phyloP scores from a whole-genome alignment of 2,797 vertebrate genomes.

The Enteromius viviparus region DNA sequence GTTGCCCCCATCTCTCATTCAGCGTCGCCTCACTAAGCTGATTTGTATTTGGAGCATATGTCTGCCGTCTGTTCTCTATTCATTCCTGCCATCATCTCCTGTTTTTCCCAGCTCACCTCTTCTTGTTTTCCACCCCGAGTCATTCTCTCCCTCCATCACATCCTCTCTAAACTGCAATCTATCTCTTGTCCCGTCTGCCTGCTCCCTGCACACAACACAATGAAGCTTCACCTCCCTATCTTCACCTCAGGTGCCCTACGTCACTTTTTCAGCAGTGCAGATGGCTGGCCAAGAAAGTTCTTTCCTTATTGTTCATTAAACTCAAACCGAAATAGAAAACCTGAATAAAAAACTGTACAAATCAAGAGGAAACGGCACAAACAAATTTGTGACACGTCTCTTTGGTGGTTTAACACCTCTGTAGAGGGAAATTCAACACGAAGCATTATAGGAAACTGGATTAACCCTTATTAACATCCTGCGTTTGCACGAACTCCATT shows the following conservation, averaged over 20 bases:
- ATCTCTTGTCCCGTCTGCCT: slow-evolving; percentile 33
- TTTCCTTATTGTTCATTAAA: not conserved
- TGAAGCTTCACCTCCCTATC: not conserved
- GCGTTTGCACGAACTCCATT: not conserved
- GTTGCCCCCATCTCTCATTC: not conserved
- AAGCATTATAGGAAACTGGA: slow-evolving; percentile 22
- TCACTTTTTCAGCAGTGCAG: not conserved
- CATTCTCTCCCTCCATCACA: slow-evolving; percentile 7
- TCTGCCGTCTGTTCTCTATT: slow-evolving; percentile 58
- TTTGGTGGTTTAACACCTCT: not conserved
- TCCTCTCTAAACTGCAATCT: slow-evolving; percentile 25
- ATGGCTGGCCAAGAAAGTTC: no score
- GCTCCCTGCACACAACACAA: slow-evolving; percentile 1
- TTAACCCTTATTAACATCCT: slow-evolving; percentile 25
- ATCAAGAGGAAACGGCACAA: not conserved
- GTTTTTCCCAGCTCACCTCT: slow-evolving; percentile 17
- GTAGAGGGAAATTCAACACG: not conserved
- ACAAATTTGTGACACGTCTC: not conserved
- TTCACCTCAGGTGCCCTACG: slow-evolving; percentile 11
- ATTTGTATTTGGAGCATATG: slow-evolving; percentile 69
- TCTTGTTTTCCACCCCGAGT: slow-evolving; percentile 20
- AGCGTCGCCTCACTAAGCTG: slow-evolving; percentile 60
- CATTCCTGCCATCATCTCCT: slow-evolving; percentile 23
- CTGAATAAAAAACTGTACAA: not conserved
- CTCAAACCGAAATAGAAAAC: not conserved